Evolutionary conservation across 2,113 vertebrate species (phyloP).

Genomic region (Bufo bufo): DNA sequence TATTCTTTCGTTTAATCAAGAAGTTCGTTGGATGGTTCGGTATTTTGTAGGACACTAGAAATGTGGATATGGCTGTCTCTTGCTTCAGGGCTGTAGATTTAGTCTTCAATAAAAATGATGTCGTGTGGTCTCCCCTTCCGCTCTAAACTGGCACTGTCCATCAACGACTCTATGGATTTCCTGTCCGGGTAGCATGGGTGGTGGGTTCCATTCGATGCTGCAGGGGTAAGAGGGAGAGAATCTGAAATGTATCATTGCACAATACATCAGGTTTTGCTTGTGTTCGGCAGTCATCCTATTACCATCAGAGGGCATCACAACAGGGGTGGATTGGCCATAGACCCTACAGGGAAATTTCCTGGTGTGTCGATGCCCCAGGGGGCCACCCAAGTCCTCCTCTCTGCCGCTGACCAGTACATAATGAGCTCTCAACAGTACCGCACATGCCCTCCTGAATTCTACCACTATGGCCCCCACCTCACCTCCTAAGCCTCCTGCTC

Average conservation of each 20-base stretch:
- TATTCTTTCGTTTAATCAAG: constrained; percentile 24
- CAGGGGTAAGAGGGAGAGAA: constrained; percentile 62
- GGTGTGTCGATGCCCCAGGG: too few relatives aligned
- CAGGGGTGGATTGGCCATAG: too few relatives aligned
- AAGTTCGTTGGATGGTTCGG: constrained; percentile 45
- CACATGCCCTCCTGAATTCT: too few relatives aligned
- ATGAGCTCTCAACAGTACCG: too few relatives aligned
- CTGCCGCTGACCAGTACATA: too few relatives aligned
- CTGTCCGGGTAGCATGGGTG: constrained; percentile 76
- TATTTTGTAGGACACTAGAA: constrained; percentile 62
- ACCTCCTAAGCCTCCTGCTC: too few relatives aligned
- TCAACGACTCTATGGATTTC: constrained; percentile 72
- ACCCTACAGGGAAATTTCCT: too few relatives aligned
- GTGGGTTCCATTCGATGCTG: constrained; percentile 74
- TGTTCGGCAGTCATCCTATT: too few relatives aligned
- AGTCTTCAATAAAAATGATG: constrained; percentile 76
- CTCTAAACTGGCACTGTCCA: constrained; percentile 73
- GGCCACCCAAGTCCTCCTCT: too few relatives aligned
- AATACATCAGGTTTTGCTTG: too few relatives aligned
- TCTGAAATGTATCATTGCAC: background rate
- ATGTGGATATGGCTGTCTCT: constrained; percentile 42
- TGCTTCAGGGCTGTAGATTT: constrained; percentile 54
- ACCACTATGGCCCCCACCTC: too few relatives aligned
- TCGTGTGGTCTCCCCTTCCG: constrained; percentile 72
- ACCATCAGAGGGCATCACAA: background rate